These are phyloP conservation scores for Sphaerodactylus townsendi DNA, from an alignment of 2,113 vertebrate genomes.

Conservation along the genomic window DNA sequence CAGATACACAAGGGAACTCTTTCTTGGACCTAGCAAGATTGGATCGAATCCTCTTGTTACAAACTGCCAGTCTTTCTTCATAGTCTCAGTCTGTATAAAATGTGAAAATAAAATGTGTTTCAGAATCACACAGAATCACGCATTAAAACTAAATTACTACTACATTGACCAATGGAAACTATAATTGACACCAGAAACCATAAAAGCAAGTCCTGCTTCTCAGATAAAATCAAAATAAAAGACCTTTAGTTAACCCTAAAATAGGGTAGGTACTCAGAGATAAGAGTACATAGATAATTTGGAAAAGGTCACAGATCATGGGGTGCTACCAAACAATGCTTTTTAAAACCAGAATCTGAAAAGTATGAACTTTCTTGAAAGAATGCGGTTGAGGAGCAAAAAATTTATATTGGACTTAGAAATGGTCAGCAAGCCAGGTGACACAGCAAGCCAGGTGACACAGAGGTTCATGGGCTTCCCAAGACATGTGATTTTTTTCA, in stretches of 20 bases:
- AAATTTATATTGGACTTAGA: neutral
- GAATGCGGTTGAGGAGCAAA: neutral
- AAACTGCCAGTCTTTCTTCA: slow-evolving; percentile 5
- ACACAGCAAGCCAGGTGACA: too few relatives aligned
- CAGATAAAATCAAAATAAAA: neutral
- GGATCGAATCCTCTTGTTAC: neutral
- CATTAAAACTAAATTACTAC: neutral
- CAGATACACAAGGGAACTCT: neutral
- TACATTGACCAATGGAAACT: neutral
- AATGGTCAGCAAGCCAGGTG: too few relatives aligned
- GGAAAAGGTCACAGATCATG: too few relatives aligned
- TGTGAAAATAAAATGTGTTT: neutral
- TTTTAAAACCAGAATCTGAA: neutral
- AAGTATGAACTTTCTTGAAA: neutral
- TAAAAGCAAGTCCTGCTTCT: neutral
- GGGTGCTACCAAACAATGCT: neutral
- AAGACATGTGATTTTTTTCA: too few relatives aligned
- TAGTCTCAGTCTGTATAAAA: slow-evolving; percentile 19
- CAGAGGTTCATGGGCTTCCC: too few relatives aligned
- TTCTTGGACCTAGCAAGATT: neutral
- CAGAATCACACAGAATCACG: neutral
- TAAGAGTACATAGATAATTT: neutral
- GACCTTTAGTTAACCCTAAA: neutral
- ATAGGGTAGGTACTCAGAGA: too few relatives aligned
- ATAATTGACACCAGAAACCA: neutral